Evolutionary conservation across 2,113 vertebrate genomes (phyloP), one percentile per base, ranked within the genome.

Genomic region (Helogale parvula): DNA sequence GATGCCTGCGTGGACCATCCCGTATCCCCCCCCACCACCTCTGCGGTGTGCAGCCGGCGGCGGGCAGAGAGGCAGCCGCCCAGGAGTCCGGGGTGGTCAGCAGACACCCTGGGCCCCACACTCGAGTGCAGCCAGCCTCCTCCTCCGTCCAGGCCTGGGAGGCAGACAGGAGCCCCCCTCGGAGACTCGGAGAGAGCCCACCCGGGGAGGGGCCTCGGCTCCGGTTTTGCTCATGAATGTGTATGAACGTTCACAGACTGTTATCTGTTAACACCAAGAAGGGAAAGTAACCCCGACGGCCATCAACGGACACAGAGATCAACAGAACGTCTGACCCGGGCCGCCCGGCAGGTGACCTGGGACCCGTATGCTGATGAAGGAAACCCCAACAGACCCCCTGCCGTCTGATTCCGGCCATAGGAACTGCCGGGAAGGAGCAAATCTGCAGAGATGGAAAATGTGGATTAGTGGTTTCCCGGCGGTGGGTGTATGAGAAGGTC

Each of bases 121-220:
- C 3, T 0, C 52, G 47, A 29, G 23, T 15, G 29, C 1, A 19
- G 29, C 35, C 13, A 3, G 0, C 4, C 3, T 41, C 35, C 35
- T 10, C 15, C 93, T 72, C n/a, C 25, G 63, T 25, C 38, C 27
- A 14, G 69, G 68, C 25, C 41, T 31, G 29, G 17, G 29, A 57
- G 41, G 71, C n/a, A 10, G 72, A 41, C 60, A 23, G 31, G 14
- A 66, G 10, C 12, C 11, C 5, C 63, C 5, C 63, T 11, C n/a
- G 8, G 11, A 69, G 83, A 69, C 2, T 57, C 72, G 3, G 13
- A 0, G 31, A 31, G 69, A 52, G 41, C 33, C 38, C 16, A 6
- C 25, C 0, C 38, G 5, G 17, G 29, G 52, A 47, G 35, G 41
- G 16, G 54, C 21, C 2, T 21, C 17, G 11, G 29, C 50, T 52